Base-by-base conservation (phyloP, 2,888 invertebrate genomes). In the Plagodis dolabraria region DNA sequence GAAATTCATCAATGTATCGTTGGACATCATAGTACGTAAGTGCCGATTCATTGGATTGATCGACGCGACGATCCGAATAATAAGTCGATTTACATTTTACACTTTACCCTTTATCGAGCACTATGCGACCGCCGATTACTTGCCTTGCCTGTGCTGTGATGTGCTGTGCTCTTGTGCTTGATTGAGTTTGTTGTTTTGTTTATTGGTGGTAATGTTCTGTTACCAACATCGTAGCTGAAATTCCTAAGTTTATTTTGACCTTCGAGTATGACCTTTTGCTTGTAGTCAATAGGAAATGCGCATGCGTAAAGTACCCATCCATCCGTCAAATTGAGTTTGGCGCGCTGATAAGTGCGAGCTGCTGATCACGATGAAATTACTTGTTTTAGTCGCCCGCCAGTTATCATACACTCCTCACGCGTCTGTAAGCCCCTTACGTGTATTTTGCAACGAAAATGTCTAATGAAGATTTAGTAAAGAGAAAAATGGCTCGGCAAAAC, bases 401-500 rank as follows among this genome's bases (percentile, higher is more conserved):
- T 79, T 85, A 83, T 72, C 83, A 67, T 72, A 69, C 86, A 75
- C 70, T 78, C 66, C 72, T 74, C 75, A 89, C 91, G 91, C 83
- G 69, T 63, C 56, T 71, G 68, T 64, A 58, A 57, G 63, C 65
- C 59, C 68, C 55, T 47, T 53, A 67, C 57, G 70, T 71, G 53
- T 65, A 67, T 63, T 57, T 77, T 71, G 47, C 70, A 72, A 70
- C 76, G 73, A 86, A 82, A 78, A 92, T 92, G 92, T 91, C 87
- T 71, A 84, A 78, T 79, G 79, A 80, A 67, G 82, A 87, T 74
- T 74, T 81, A 63, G 65, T 72, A 64, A 83, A 73, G 65, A 82
- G 79, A 76, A 85, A 81, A 77, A 93, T 93, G 87, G 92, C 94
- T 70, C 93, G 94, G 54, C 96, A 96, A 84, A 97, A 97, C 93